Percentiles rank a stretch among this genome's conserved stretches.
phyloP scores from a whole-genome alignment of 2,888 invertebrate genomes.

The Eubasilissa splendida region DNA sequence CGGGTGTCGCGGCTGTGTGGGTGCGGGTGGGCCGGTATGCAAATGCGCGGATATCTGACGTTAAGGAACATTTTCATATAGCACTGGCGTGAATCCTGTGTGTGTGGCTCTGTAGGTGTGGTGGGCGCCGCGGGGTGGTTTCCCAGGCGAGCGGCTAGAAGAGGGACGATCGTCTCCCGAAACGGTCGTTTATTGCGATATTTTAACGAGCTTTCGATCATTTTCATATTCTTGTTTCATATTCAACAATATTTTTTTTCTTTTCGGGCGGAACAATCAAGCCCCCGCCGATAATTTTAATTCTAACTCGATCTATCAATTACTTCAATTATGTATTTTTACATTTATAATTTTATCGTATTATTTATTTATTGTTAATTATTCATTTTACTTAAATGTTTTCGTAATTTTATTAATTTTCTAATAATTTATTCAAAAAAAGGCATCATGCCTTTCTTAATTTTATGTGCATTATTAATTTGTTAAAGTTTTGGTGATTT shows the following conservation, averaged over 20 bases:
- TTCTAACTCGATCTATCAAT: slow-evolving; percentile 12
- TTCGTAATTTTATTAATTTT: slow-evolving; percentile 2
- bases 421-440: slow-evolving; percentile 5
- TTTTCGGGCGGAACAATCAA: background rate
- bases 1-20: slow-evolving; percentile 62
- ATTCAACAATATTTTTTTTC: slow-evolving; percentile 7
- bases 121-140: slow-evolving; percentile 66
- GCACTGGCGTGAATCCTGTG: slow-evolving; percentile 45
- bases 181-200: slow-evolving; percentile 69
- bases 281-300: background rate
- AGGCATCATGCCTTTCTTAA: background rate
- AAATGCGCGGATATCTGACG: slow-evolving; percentile 66
- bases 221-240: slow-evolving; percentile 62
- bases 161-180: slow-evolving; percentile 74
- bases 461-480: slow-evolving; percentile 16
- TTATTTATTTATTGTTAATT: slow-evolving; percentile 12
- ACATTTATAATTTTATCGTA: background rate
- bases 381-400: background rate
- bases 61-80: slow-evolving; percentile 56
- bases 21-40: slow-evolving; percentile 67
- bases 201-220: slow-evolving; percentile 63
- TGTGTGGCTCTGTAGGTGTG: slow-evolving; percentile 67
- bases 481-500: slow-evolving; percentile 15
- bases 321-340: background rate
- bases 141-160: slow-evolving; percentile 63